Evolutionary conservation across 2,113 vertebrate species (phyloP).

Genomic region (Eretmodus cyanostictus): DNA sequence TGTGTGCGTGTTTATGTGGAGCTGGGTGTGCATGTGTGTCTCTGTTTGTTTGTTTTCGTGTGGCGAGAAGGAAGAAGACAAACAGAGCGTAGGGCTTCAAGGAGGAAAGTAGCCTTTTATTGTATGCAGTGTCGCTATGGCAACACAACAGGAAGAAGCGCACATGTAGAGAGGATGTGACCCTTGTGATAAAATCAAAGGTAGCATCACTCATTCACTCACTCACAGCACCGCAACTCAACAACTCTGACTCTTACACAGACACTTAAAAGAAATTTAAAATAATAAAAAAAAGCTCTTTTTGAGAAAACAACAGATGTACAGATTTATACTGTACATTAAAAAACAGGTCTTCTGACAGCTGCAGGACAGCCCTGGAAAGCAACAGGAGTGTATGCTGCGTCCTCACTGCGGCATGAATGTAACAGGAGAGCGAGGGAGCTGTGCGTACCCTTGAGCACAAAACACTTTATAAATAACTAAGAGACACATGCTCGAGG

Average conservation of each 20-base stretch:
- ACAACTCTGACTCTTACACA: not conserved
- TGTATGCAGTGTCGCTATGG: conserved; percentile 26
- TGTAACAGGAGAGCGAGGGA: conserved; percentile 50
- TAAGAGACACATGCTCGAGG: conserved; percentile 50
- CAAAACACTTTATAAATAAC: conserved; percentile 74
- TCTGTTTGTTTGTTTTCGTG: not conserved
- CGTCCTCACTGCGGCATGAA: conserved; percentile 18
- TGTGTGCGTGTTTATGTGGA: not conserved
- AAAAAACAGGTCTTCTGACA: not conserved
- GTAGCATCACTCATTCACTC: not conserved
- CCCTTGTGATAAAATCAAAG: conserved; percentile 5
- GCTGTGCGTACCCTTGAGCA: conserved; percentile 59
- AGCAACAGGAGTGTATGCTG: conserved; percentile 12
- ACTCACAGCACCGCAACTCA: not conserved
- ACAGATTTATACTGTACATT: not conserved
- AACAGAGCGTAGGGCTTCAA: not conserved
- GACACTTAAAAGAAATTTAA: not conserved
- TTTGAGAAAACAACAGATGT: not conserved
- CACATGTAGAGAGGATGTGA: conserved; percentile 12
- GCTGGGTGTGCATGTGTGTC: not conserved
- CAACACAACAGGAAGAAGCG: conserved; percentile 35
- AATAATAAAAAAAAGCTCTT: not conserved
- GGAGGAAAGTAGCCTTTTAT: conserved; percentile 9
- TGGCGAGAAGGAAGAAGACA: not conserved
- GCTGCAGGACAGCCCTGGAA: conserved; percentile 19